These are phyloP conservation scores for Ormia ochracea DNA, from an alignment of 2,888 invertebrate species.

Conservation along the genomic window DNA sequence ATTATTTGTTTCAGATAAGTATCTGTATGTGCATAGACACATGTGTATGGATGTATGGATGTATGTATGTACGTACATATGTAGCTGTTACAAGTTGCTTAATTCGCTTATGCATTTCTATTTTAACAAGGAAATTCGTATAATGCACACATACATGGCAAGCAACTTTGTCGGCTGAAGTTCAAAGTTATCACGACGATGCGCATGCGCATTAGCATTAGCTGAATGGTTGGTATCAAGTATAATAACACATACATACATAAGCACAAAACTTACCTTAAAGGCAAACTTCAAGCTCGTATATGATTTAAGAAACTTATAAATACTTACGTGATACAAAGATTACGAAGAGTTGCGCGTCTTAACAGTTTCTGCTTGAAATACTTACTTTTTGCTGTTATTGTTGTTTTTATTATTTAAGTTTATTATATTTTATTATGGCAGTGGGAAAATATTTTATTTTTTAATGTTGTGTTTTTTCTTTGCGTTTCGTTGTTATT, in stretches of 20 bases:
- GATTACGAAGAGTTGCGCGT: background rate
- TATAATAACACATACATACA: background rate
- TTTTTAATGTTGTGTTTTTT: background rate
- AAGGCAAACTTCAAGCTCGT: slow-evolving; percentile 27
- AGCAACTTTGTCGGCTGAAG: slow-evolving; percentile 69
- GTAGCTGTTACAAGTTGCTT: background rate
- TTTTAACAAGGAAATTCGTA: background rate
- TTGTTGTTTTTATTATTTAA: background rate
- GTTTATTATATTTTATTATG: slow-evolving; percentile 33
- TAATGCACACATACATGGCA: background rate
- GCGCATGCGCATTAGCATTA: slow-evolving; percentile 59
- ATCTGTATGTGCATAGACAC: slow-evolving; percentile 11
- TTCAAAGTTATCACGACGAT: slow-evolving; percentile 69
- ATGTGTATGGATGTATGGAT: too few species aligned
- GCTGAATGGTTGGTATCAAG: background rate
- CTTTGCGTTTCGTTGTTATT: slow-evolving; percentile 66
- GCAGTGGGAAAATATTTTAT: slow-evolving; percentile 56
- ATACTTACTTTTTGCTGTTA: slow-evolving; percentile 9
- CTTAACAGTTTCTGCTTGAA: background rate
- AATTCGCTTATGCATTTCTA: slow-evolving; percentile 11
- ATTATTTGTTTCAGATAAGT: slow-evolving; percentile 29
- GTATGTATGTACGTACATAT: background rate
- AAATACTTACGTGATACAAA: background rate
- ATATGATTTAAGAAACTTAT: slow-evolving; percentile 12
- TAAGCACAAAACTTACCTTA: background rate